Evolutionary conservation across 2,888 invertebrate species (phyloP).

Genomic region (Lamellibrachia satsuma): DNA sequence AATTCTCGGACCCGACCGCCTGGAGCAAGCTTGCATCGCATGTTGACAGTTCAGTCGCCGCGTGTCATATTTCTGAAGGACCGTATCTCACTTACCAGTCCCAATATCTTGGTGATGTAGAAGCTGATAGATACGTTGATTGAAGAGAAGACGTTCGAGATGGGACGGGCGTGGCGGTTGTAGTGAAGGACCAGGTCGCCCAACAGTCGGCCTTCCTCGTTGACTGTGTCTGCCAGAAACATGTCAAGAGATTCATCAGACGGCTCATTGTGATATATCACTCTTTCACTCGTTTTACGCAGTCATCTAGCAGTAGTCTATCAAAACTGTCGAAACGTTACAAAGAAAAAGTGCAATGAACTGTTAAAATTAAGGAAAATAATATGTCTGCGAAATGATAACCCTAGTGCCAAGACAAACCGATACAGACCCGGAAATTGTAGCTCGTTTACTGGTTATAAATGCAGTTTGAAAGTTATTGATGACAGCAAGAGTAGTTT

Average conservation of each 20-base stretch:
- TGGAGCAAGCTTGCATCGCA: not conserved
- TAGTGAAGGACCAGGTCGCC: slow-evolving; percentile 35
- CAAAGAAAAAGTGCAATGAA: no score
- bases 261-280: no score
- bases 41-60: not conserved
- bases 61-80: not conserved
- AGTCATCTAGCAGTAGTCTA: no score
- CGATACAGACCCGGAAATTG: no score
- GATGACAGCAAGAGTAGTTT: no score
- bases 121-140: slow-evolving; percentile 42
- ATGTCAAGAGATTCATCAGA: slow-evolving; percentile 26
- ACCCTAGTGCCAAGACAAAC: no score
- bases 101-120: slow-evolving; percentile 45
- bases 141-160: slow-evolving; percentile 35
- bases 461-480: no score
- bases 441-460: no score
- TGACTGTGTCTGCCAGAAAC: slow-evolving; percentile 31
- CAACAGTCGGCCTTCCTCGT: slow-evolving; percentile 37
- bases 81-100: slow-evolving; percentile 34
- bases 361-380: no score
- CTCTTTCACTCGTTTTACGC: no score
- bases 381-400: no score
- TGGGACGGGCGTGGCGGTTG: slow-evolving; percentile 43
- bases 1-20: not conserved
- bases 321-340: no score